Evolutionary conservation across 1,140 invertebrate genomes (phyloP).

Genomic region (Sminthurides bifidus): DNA sequence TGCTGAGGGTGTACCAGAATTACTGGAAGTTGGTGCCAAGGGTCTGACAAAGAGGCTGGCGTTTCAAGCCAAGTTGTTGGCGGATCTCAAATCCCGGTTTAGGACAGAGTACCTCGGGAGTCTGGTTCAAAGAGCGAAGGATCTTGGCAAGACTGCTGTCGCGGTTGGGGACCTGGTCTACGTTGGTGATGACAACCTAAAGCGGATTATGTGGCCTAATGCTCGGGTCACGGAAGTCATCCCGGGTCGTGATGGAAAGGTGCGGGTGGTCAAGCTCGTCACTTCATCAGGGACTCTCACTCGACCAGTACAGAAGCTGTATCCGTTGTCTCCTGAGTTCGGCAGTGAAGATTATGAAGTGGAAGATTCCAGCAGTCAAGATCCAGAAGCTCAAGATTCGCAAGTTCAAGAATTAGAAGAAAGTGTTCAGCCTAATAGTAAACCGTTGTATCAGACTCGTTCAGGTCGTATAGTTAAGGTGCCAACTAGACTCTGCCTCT

Average conservation of each 20-base stretch:
- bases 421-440: background rate
- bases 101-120: slow-evolving; percentile 5
- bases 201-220: background rate
- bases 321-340: too few species aligned
- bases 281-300: background rate
- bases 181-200: background rate
- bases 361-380: too few species aligned
- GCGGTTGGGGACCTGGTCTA: slow-evolving; percentile 7
- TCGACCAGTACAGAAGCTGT: slow-evolving; percentile 11
- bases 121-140: background rate
- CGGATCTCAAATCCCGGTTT: slow-evolving; percentile 1
- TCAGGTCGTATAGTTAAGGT: too few species aligned
- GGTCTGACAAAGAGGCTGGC: too few species aligned
- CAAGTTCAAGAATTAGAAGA: background rate
- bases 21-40: background rate
- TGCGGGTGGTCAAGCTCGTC: slow-evolving; percentile 7
- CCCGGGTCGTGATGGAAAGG: background rate
- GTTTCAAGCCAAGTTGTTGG: background rate
- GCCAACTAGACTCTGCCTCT: too few species aligned
- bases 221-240: background rate
- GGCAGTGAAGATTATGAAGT: too few species aligned
- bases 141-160: background rate
- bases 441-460: background rate
- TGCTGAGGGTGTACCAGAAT: background rate
- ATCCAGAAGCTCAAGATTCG: too few species aligned